A percentile compares a stretch with the other conserved stretches of the same genome.
Evolutionary conservation across 2,113 vertebrate genomes (phyloP).

Genomic region (Microtus pennsylvanicus): DNA sequence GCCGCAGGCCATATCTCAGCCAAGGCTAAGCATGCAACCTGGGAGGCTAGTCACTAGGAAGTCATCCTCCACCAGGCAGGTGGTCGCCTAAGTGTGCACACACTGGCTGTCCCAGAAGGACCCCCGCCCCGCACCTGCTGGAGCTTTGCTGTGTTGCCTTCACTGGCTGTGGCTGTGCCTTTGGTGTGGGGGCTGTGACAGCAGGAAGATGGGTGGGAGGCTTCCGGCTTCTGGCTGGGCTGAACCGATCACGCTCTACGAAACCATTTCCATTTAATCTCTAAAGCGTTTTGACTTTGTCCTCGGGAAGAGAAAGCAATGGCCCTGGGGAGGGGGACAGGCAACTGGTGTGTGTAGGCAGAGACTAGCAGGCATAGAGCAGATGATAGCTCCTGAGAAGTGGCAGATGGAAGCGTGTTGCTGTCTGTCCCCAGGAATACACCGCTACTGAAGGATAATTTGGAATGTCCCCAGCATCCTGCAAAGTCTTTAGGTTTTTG

Average conservation of each 20-base stretch:
- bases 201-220: neutral
- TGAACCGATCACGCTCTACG: neutral
- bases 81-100: neutral
- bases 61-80: neutral
- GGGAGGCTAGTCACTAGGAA: neutral
- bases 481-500: neutral
- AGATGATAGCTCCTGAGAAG: neutral
- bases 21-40: neutral
- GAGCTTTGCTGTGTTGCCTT: neutral
- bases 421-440: neutral
- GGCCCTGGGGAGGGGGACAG: neutral
- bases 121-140: neutral
- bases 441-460: neutral
- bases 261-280: constrained; percentile 55
- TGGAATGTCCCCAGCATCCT: neutral
- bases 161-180: neutral
- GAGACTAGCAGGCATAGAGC: neutral
- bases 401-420: neutral
- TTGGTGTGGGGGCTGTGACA: neutral
- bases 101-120: neutral
- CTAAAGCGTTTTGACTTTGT: constrained; percentile 63
- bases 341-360: neutral
- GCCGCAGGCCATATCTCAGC: neutral
- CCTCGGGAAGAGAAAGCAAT: constrained; percentile 47
- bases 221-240: neutral